These are phyloP conservation scores for Megalurothrips usitatus DNA, from an alignment of 2,888 invertebrate species.

Conservation along the genomic window DNA sequence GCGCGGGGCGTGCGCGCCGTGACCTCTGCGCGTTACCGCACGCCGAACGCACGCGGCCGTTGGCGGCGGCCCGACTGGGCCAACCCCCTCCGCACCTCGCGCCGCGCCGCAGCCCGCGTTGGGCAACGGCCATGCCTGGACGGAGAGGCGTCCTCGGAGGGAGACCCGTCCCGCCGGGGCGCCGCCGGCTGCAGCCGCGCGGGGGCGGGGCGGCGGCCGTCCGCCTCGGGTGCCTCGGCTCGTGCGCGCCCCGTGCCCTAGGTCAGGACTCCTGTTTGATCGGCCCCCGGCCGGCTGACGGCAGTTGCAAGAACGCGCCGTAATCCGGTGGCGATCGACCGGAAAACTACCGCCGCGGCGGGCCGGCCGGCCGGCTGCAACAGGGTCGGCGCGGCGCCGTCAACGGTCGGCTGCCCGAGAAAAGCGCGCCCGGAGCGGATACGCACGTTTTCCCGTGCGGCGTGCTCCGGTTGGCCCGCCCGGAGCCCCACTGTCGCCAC, in stretches of 20 bases:
- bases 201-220: neutral
- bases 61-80: slow-evolving; percentile 7
- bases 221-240: neutral
- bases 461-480: neutral
- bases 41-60: neutral
- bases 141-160: neutral
- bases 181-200: neutral
- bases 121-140: neutral
- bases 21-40: slow-evolving; percentile 12
- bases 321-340: neutral
- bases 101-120: neutral
- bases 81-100: neutral
- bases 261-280: neutral
- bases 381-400: neutral
- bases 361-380: neutral
- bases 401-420: neutral
- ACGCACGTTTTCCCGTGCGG: neutral
- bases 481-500: neutral
- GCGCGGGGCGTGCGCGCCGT: neutral
- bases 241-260: neutral
- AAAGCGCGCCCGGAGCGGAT: neutral
- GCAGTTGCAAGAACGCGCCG: neutral
- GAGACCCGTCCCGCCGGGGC: neutral
- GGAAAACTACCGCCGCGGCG: neutral
- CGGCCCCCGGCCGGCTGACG: neutral